These are phyloP conservation scores for Parazoanthus atlanticus DNA, from an alignment of 92 coral and sea anemone species.

Conservation along the genomic window DNA sequence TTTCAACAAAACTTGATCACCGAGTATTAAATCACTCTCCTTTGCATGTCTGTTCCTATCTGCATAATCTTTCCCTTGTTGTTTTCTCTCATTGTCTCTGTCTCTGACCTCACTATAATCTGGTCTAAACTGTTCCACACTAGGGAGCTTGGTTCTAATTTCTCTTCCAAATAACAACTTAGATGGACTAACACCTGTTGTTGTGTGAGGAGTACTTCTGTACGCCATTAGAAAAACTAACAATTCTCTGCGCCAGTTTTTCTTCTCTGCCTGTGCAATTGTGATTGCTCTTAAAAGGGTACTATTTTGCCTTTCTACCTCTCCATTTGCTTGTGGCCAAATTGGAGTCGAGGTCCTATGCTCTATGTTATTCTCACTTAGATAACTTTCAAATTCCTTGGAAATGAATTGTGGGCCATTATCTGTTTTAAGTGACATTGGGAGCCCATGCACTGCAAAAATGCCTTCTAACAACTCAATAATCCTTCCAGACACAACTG, in stretches of 20 bases:
- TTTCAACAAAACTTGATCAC: constrained; percentile 26
- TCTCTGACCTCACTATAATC: constrained; percentile 33
- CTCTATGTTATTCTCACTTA: constrained; percentile 26
- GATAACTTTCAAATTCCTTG: constrained; percentile 33
- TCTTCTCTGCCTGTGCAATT: constrained; percentile 49
- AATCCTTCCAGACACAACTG: not conserved
- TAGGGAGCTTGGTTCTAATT: constrained; percentile 51
- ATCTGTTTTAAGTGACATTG: constrained; percentile 29
- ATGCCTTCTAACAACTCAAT: constrained; percentile 10
- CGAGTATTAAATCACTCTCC: constrained; percentile 8
- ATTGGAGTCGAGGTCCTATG: constrained; percentile 43
- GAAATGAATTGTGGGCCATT: constrained; percentile 49
- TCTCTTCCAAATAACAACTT: constrained; percentile 45
- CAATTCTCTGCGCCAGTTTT: constrained; percentile 44
- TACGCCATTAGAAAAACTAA: constrained; percentile 22
- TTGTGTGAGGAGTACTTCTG: constrained; percentile 44
- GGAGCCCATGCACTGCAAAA: constrained; percentile 13
- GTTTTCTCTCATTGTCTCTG: constrained; percentile 41
- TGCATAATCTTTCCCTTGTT: constrained; percentile 29
- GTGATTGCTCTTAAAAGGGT: constrained; percentile 31
- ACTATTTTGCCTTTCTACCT: constrained; percentile 50
- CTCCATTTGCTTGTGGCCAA: constrained; percentile 54
- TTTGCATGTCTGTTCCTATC: constrained; percentile 11
- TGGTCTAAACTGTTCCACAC: constrained; percentile 38
- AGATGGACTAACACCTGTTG: constrained; percentile 50